Base-by-base conservation (phyloP, 2,888 invertebrate species). In the Lomographa bimaculata region DNA sequence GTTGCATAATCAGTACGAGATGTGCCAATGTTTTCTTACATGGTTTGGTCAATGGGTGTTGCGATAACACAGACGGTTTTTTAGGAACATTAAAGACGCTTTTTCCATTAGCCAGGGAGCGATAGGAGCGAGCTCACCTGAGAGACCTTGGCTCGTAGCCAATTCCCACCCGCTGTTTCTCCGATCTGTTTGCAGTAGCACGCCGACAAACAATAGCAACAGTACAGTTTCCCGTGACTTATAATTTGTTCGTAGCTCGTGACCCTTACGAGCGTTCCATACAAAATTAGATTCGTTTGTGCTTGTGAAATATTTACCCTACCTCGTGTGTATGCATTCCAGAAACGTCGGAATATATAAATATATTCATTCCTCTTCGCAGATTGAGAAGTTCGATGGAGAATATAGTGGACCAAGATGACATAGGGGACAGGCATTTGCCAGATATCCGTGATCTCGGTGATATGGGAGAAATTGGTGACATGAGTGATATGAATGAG, bases 361-460 rank as follows among this genome's bases (percentile, higher is more conserved):
- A 4, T 21, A 19, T 24, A 20, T 28, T 8, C 7, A 19, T 34
- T 20, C 19, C 16, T 30, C 17, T 24, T 69, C 85, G 58, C 77
- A 92, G 93, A 76, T 77, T 95, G 57, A 91, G 93, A 63, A 94
- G 91, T 70, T 95, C 95, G 46, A 90, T 95, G 87, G 95, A 96
- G 79, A 94, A 95, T 68, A 91, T 95, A 58, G 94, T 94, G 40
- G 94, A 94, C 72, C 91, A 91, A 75, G 91, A 84, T 64, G 89
- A 84, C 42, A 60, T 85, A 59, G 75, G 79, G 7, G 84, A 89
- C 39, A 70, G 82, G 29, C 85, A 86, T 62, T 59, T 87, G 50
- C 72, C 86, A 7, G 84, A 86, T 41, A 90, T 90, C 53, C 77
- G 86, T 18, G 90, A 90, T 56, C 74, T 87, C 26, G 76, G 82